These are phyloP conservation scores for Dendrolimus pini DNA, from an alignment of 2,888 invertebrate genomes.

Conservation along the genomic window DNA sequence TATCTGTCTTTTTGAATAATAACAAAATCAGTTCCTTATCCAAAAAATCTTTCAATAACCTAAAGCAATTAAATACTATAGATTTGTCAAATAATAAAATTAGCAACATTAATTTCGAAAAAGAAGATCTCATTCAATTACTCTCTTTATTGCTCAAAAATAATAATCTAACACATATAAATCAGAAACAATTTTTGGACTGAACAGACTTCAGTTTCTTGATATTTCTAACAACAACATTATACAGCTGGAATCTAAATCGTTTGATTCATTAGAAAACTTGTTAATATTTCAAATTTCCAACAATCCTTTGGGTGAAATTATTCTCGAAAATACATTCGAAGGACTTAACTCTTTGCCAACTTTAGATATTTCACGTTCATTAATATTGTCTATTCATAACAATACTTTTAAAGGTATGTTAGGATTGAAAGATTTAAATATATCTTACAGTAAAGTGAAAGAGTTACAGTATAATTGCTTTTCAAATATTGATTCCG, in stretches of 20 bases:
- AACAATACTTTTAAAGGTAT: conserved; percentile 48
- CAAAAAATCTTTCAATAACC: conserved; percentile 30
- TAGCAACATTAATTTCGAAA: conserved; percentile 34
- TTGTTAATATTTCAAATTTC: conserved; percentile 41
- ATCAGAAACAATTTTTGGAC: conserved; percentile 28
- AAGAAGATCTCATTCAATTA: conserved; percentile 33
- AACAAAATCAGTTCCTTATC: conserved; percentile 35
- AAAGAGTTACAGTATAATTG: conserved; percentile 37
- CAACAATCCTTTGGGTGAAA: conserved; percentile 39
- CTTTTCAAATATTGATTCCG: conserved; percentile 32
- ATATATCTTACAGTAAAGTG: conserved; percentile 41
- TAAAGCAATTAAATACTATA: conserved; percentile 26
- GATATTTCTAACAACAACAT: conserved; percentile 51
- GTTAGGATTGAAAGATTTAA: conserved; percentile 35
- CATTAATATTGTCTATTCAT: conserved; percentile 27
- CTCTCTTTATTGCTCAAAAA: conserved; percentile 28
- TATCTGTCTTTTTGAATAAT: conserved; percentile 33
- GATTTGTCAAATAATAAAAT: conserved; percentile 49
- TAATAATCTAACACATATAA: conserved; percentile 36
- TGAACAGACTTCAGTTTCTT: conserved; percentile 33
- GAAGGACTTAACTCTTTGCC: conserved; percentile 39
- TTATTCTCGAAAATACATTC: conserved; percentile 36
- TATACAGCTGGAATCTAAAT: conserved; percentile 28
- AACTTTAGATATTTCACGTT: conserved; percentile 41
- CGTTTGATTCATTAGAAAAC: conserved; percentile 31